phyloP scores from a whole-genome alignment of 2,888 invertebrate species.

The Ferdinandea cuprea region DNA sequence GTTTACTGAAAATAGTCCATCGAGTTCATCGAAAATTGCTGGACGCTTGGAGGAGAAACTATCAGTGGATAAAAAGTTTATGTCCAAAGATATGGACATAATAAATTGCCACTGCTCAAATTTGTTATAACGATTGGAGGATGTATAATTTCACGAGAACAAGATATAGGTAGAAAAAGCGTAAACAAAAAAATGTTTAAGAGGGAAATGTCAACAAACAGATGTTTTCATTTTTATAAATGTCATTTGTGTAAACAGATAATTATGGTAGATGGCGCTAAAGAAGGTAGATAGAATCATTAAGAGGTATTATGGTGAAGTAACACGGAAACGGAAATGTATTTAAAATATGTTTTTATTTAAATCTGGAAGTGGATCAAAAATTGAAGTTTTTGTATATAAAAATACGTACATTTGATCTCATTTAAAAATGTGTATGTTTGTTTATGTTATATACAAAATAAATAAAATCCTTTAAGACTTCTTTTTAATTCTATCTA shows the following conservation, averaged over 20 bases:
- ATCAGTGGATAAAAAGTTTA: constrained; percentile 57
- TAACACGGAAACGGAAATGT: no score
- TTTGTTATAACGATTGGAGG: not conserved
- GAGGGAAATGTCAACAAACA: constrained; percentile 12
- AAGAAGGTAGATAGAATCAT: not conserved
- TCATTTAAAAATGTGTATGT: no score
- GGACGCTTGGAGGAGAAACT: constrained; percentile 58
- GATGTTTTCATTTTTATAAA: constrained; percentile 6
- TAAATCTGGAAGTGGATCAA: no score
- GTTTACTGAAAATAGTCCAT: constrained; percentile 51
- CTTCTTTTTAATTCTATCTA: no score
- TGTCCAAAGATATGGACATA: constrained; percentile 71
- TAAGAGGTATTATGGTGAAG: not conserved
- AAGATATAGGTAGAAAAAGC: not conserved
- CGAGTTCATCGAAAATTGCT: constrained; percentile 68
- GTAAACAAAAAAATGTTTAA: constrained; percentile 30
- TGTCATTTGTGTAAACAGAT: not conserved
- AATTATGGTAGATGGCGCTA: not conserved
- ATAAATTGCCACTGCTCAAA: not conserved
- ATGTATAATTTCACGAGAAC: not conserved
- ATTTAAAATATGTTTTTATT: no score
- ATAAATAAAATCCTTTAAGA: no score
- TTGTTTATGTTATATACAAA: no score
- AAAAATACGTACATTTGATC: no score
- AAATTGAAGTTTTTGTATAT: no score